phyloP scores from a whole-genome alignment of 1,140 invertebrate species.

The Penaeus japonicus region DNA sequence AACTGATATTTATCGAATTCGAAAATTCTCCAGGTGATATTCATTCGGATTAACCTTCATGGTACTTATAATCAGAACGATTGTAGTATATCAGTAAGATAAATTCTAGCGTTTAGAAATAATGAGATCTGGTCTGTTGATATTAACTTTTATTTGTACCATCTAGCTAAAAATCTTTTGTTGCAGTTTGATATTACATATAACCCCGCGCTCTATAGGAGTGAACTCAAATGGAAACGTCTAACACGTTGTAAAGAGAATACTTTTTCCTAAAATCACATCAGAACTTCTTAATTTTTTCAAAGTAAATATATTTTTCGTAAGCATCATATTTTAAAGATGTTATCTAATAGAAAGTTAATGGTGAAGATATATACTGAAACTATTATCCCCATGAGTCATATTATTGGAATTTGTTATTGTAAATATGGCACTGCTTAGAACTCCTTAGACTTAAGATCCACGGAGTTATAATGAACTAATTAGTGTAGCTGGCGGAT shows the following conservation, averaged over 20 bases:
- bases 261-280: neutral
- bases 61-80: no score
- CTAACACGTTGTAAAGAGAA: neutral
- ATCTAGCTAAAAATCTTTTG: neutral
- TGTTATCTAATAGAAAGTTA: neutral
- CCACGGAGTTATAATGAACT: conserved; percentile 9
- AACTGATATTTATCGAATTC: no score
- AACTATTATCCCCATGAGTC: conserved; percentile 9
- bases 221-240: neutral
- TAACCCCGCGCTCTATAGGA: conserved; percentile 10
- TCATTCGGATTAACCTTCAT: no score
- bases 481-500: neutral
- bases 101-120: no score
- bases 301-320: neutral
- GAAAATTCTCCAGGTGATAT: no score
- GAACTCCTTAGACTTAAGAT: conserved; percentile 21
- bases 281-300: neutral
- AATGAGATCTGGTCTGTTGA: neutral
- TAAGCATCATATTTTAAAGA: neutral
- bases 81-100: no score
- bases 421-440: conserved; percentile 45
- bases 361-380: neutral
- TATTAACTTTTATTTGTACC: neutral
- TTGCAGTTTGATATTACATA: neutral
- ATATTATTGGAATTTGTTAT: conserved; percentile 54